phyloP scores from a whole-genome alignment of 2,888 invertebrate species.

The Acleris sparsana region DNA sequence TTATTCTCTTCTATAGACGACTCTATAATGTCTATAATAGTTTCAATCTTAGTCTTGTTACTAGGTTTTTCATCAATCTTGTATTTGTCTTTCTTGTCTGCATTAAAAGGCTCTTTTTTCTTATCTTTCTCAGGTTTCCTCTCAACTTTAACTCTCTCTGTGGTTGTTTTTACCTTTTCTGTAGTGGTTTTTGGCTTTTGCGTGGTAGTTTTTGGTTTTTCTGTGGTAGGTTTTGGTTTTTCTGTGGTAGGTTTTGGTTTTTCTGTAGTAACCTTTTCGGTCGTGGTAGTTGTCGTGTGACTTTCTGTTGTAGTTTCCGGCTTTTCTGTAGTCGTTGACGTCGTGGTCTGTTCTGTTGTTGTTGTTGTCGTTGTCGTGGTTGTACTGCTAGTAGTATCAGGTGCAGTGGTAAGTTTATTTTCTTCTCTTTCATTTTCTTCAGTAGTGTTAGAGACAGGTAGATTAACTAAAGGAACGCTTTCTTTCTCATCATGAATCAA shows the following conservation, averaged over 20 bases:
- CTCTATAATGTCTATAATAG: slow-evolving; percentile 58
- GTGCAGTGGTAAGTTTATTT: slow-evolving; percentile 52
- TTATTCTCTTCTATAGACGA: slow-evolving; percentile 59
- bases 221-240: slow-evolving; percentile 50
- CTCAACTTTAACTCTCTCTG: slow-evolving; percentile 50
- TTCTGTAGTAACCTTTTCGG: slow-evolving; percentile 45
- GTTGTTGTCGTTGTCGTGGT: slow-evolving; percentile 53
- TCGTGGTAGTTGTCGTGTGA: slow-evolving; percentile 43
- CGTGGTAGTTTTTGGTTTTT: slow-evolving; percentile 43
- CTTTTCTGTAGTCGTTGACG: slow-evolving; percentile 45
- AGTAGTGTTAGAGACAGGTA: slow-evolving; percentile 54
- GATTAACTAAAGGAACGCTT: slow-evolving; percentile 44
- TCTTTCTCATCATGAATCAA: slow-evolving; percentile 61
- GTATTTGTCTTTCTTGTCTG: slow-evolving; percentile 62
- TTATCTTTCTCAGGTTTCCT: slow-evolving; percentile 57
- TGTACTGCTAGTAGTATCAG: slow-evolving; percentile 49
- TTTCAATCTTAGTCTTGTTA: slow-evolving; percentile 57
- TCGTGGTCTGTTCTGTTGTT: slow-evolving; percentile 47
- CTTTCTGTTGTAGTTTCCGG: slow-evolving; percentile 48
- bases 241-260: slow-evolving; percentile 43
- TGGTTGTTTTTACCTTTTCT: slow-evolving; percentile 45
- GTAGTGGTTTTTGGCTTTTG: slow-evolving; percentile 47
- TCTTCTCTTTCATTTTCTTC: slow-evolving; percentile 56
- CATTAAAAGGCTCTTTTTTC: slow-evolving; percentile 59
- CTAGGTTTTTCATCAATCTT: slow-evolving; percentile 58